Percentiles rank a stretch among this genome's conserved stretches.
Evolutionary conservation across 1,140 invertebrate genomes (phyloP).

Genomic region (Mycetomoellerius zeteki): DNA sequence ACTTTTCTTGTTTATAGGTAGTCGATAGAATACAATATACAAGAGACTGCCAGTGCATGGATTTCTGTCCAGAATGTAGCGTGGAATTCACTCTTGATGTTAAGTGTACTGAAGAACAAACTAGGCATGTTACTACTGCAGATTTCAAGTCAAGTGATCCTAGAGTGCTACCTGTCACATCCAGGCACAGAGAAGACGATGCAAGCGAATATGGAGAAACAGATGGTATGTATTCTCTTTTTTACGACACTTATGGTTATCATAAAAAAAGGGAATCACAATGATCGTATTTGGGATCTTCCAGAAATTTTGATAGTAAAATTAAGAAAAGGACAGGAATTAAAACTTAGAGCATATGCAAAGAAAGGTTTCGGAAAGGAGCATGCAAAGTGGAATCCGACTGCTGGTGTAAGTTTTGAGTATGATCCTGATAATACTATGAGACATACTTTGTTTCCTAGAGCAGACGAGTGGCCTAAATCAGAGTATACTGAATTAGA

Average conservation of each 20-base stretch:
- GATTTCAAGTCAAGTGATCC: conserved; percentile 97
- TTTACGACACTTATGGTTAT: neutral
- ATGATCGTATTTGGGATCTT: conserved; percentile 59
- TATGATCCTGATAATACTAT: conserved; percentile 99
- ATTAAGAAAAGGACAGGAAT: conserved; percentile 98
- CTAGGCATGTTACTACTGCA: conserved; percentile 98
- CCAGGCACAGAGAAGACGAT: conserved; percentile 95
- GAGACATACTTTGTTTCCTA: conserved; percentile 98
- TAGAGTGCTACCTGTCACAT: conserved; percentile 97
- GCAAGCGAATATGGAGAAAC: conserved; percentile 97
- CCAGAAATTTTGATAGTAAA: conserved; percentile 98
- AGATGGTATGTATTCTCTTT: conserved; percentile 89
- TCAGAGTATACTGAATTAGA: conserved; percentile 98
- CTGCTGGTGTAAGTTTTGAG: conserved; percentile 98
- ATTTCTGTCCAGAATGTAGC: conserved; percentile 99
- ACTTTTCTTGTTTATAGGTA: conserved; percentile 84
- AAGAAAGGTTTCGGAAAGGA: conserved; percentile 99
- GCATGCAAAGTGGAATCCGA: conserved; percentile 99
- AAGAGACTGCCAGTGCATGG: conserved; percentile 97
- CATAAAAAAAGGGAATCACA: neutral
- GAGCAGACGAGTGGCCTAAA: conserved; percentile 99
- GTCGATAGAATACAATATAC: conserved; percentile 93
- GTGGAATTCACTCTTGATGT: conserved; percentile 99
- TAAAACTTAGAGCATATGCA: conserved; percentile 98
- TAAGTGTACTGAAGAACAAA: conserved; percentile 97